Percentiles rank a stretch among this genome's conserved stretches.
phyloP scores from a whole-genome alignment of 2,888 invertebrate species.

The Subacronicta megacephala region DNA sequence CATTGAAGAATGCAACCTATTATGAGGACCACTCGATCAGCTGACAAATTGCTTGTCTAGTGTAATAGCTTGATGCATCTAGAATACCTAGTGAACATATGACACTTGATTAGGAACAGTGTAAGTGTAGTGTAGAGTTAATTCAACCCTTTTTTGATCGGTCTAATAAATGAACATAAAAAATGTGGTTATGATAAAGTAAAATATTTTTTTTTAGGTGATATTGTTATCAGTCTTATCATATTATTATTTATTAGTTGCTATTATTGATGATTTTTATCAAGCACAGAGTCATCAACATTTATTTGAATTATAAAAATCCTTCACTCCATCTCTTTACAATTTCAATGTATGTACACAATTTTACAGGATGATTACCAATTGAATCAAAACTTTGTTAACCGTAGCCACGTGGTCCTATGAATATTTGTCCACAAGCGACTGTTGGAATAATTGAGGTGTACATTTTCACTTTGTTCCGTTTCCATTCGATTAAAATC shows the following conservation, averaged over 20 bases:
- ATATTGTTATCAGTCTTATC: too few species aligned
- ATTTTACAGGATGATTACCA: constrained; percentile 59
- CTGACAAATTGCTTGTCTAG: constrained; percentile 23
- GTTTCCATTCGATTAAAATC: constrained; percentile 89
- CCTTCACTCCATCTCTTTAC: too few species aligned
- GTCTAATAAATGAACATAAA: background rate
- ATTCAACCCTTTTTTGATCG: background rate
- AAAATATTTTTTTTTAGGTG: too few species aligned
- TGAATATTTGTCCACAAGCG: constrained; percentile 85
- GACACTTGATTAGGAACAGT: background rate
- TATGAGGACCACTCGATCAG: constrained; percentile 19
- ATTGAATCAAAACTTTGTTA: constrained; percentile 59
- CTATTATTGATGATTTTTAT: too few species aligned
- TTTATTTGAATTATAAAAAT: too few species aligned
- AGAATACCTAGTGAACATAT: background rate
- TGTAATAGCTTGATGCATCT: constrained; percentile 7
- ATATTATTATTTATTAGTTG: too few species aligned
- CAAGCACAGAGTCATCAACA: too few species aligned
- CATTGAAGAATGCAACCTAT: constrained; percentile 24
- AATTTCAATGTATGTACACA: constrained; percentile 22
- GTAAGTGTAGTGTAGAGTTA: background rate
- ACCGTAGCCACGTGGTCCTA: constrained; percentile 75
- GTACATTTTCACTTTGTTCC: constrained; percentile 90
- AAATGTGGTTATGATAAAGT: too few species aligned
- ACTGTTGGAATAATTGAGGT: constrained; percentile 88